These are phyloP conservation scores for Leucosticte australis DNA, from an alignment of 2,113 vertebrate genomes.

Conservation along the genomic window DNA sequence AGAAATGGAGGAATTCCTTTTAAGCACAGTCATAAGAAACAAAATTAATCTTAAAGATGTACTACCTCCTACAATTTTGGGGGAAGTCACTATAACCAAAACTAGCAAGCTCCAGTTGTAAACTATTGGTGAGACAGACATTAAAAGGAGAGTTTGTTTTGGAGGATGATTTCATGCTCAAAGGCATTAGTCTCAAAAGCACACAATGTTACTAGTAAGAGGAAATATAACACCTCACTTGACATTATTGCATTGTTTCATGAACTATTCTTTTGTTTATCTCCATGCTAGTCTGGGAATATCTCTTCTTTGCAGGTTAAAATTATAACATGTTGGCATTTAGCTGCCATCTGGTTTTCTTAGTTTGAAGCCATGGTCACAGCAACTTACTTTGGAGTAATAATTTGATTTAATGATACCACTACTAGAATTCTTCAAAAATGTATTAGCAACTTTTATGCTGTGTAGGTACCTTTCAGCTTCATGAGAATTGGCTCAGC, in stretches of 20 bases:
- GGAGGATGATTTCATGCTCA: not conserved
- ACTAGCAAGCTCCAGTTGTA: not conserved
- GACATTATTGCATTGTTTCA: not conserved
- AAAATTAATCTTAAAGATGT: not conserved
- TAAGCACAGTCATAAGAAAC: not conserved
- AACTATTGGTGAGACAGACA: not conserved
- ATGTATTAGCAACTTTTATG: not conserved
- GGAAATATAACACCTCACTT: not conserved
- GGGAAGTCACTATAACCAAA: not conserved
- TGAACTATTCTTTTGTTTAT: not conserved
- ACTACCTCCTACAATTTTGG: not conserved
- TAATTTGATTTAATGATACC: not conserved
- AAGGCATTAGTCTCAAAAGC: not conserved
- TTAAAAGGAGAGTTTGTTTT: not conserved
- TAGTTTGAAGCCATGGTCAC: not conserved
- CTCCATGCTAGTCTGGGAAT: not conserved
- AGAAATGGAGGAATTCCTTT: not conserved
- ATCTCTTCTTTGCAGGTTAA: not conserved
- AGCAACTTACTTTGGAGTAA: not conserved
- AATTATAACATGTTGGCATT: not conserved
- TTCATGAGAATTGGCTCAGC: not conserved
- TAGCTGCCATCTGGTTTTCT: not conserved
- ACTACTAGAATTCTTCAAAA: not conserved
- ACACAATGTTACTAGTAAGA: not conserved
- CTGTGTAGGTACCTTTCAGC: not conserved